Percentiles rank a stretch among this genome's conserved stretches.
Conservation (phyloP, 2,797 vertebrate genomes). For the Leptodactylus fallax region DNA sequence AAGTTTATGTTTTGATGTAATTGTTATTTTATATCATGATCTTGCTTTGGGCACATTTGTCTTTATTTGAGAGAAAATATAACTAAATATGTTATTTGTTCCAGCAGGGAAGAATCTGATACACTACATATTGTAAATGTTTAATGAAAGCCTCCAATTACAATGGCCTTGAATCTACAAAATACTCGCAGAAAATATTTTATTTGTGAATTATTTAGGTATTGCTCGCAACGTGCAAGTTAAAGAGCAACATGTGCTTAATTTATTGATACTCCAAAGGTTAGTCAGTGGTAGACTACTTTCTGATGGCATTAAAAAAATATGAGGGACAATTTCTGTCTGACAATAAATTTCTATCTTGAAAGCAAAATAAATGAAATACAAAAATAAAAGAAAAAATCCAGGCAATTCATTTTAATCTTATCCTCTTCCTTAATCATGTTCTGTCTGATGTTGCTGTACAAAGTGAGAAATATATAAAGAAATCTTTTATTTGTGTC, state of each 20-base stretch:
- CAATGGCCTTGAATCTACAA: neutral
- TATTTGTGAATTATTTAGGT: neutral
- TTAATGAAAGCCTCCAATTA: neutral
- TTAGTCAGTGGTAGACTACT: neutral
- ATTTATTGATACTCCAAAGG: neutral
- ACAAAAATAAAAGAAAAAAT: too few relatives aligned
- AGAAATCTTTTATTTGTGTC: too few relatives aligned
- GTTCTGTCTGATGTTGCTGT: too few relatives aligned
- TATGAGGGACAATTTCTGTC: neutral
- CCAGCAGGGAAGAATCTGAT: neutral
- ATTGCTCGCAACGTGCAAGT: neutral
- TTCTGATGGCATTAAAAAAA: neutral
- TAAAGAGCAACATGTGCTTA: neutral
- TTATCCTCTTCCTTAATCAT: too few relatives aligned
- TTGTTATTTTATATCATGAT: neutral
- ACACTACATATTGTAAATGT: neutral
- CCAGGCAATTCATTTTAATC: too few relatives aligned
- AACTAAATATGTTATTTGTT: neutral
- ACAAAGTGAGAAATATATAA: too few relatives aligned
- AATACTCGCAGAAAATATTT: neutral
- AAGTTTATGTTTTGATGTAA: neutral
- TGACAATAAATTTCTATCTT: neutral
- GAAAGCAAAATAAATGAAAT: too few relatives aligned
- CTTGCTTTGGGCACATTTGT: neutral
- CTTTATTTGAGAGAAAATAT: neutral